phyloP scores from a whole-genome alignment of 2,888 invertebrate species.

The Heliconius cydno region DNA sequence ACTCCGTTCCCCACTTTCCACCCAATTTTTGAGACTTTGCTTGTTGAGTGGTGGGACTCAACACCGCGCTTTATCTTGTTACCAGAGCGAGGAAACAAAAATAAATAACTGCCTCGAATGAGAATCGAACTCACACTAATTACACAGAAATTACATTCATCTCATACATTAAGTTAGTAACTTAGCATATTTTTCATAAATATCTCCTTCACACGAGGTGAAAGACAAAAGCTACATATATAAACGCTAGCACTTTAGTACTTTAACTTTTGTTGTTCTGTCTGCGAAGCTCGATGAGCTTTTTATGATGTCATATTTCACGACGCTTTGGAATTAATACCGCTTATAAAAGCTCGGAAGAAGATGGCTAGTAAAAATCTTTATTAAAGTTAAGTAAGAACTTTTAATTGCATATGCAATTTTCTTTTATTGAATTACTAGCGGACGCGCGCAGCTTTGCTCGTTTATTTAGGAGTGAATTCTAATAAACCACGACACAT shows the following conservation, averaged over 20 bases:
- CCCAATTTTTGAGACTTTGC: background rate
- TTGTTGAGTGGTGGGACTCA: background rate
- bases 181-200: background rate
- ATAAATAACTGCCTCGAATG: background rate
- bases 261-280: constrained; percentile 20
- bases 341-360: background rate
- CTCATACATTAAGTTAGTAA: background rate
- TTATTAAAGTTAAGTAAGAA: background rate
- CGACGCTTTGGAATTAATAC: constrained; percentile 15
- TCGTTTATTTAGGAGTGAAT: no score
- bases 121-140: background rate
- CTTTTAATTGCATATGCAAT: background rate
- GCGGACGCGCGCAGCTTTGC: no score
- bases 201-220: background rate
- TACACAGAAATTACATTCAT: background rate
- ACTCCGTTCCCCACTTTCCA: background rate
- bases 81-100: background rate
- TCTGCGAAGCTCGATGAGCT: constrained; percentile 25
- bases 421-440: background rate
- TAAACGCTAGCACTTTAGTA: constrained; percentile 16
- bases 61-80: background rate
- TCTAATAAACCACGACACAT: no score
- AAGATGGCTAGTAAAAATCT: background rate
- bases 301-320: constrained; percentile 32
- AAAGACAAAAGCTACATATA: constrained; percentile 2